Evolutionary conservation across 2,797 vertebrate species (phyloP), one percentile per base, ranked within the genome.

Genomic region (Alfaro cultratus): DNA sequence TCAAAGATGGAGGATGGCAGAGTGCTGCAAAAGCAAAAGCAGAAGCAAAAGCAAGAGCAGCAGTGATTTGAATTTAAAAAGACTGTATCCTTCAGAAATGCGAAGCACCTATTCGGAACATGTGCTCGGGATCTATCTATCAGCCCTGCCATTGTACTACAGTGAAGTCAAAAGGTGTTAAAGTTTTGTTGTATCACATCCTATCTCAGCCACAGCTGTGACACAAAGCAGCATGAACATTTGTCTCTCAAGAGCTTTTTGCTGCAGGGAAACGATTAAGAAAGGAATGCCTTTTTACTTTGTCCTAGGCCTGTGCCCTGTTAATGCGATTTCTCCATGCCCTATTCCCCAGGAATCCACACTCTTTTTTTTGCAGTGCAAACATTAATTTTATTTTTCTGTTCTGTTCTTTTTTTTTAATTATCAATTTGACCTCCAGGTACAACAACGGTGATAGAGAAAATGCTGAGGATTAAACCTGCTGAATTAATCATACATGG

Each of bases 61-160:
- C 45, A 68, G 76, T 41, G 53, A 92, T 93, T 92, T 92, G 83
- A 88, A 92, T 93, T 88, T 91, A 88, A 94, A 94, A 90, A 87
- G 81, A 80, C 73, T 77, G 67, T 11, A 36, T 78, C 68, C 78
- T 70, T 79, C 74, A 46, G 23, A 84, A 88, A 89, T 81, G 64
- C 21, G 23, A 86, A 82, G 83, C 81, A 71, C 74, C 78, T 81
- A 82, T 83, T 88, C 80, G 73, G 64, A 89, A 74, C 86, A 84
- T 91, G 83, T 85, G 83, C 87, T 79, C 18, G 41, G 5, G 62
- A 81, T 83, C 74, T 60, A 68, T 87, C 77, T 77, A 84, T 86
- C 87, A 85, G 83, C 49, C 80, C 78, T 74, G 83, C 72, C 60
- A 67, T 43, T 41, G 88, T 89, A 87, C 81, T 83, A 83, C 68